Conservation (phyloP, 2,888 invertebrate genomes). For the Orthosia gothica region DNA sequence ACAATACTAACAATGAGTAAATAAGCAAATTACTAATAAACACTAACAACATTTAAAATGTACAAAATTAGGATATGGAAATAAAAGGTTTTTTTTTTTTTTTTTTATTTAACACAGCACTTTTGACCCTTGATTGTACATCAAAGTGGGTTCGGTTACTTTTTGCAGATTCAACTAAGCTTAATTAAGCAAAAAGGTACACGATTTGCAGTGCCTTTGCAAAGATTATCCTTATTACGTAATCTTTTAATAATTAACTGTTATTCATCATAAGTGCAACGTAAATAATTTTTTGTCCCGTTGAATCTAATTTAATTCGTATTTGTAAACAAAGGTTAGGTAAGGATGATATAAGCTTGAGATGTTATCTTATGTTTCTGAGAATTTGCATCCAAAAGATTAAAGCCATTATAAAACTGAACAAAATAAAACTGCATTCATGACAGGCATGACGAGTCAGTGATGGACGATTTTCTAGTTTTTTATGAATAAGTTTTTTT, state of each 20-base stretch:
- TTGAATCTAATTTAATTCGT: conserved; percentile 4
- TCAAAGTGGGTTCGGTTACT: conserved; percentile 2
- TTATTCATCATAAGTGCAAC: conserved; percentile 34
- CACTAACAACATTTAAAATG: no score
- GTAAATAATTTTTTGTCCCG: conserved; percentile 7
- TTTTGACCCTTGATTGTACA: neutral
- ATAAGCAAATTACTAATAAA: no score
- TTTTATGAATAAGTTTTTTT: neutral
- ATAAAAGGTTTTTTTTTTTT: no score
- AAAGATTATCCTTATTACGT: conserved; percentile 46
- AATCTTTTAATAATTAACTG: conserved; percentile 18
- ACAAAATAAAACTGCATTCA: conserved; percentile 4
- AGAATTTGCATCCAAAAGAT: conserved; percentile 21
- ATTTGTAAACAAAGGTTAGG: conserved; percentile 40
- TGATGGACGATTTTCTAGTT: neutral
- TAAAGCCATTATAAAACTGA: neutral
- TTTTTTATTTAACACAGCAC: no score
- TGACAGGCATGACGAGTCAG: neutral
- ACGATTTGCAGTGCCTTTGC: conserved; percentile 18
- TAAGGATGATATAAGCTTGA: conserved; percentile 35
- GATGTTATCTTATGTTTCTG: conserved; percentile 22
- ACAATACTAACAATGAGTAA: no score
- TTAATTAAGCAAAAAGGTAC: conserved; percentile 29
- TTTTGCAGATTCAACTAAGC: conserved; percentile 15
- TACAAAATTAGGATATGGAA: no score